Base-by-base conservation (phyloP, 2,113 vertebrate genomes). In the Patagioenas fasciata region DNA sequence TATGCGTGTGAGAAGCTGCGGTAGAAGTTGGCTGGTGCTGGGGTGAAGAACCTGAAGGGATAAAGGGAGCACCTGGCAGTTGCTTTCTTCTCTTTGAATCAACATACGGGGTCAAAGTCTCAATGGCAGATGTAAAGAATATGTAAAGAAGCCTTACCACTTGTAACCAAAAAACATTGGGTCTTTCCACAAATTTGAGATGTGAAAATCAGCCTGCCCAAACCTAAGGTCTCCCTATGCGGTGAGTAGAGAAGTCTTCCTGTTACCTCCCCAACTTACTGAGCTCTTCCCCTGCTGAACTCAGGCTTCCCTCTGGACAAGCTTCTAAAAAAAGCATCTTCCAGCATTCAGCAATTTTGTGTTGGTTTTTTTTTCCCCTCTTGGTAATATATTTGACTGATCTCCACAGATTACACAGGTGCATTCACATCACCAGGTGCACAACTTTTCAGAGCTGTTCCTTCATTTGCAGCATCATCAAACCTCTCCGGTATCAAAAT, bases 291-390 rank as follows among this genome's bases (percentile, higher is more conserved):
- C 24, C 87, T 24, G 23, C 61, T 17, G 9, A 23, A 1, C 53
- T 1, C 4, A 5, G 23, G 15, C 60, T 53, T 38, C 34, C 25
- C 34, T 5, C 5, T 0, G 2, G 25, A 26, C 62, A 34, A 19
- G 26, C n/a, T 5, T 21, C 36, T 23, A n/a, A 15, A 36, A 8
- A 8, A 3, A 24, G 12, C 12, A 2, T 29, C 44, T 51, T 42
- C 42, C 9, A 2, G 1, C 10, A 40, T 47, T 13, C 70, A 51
- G 14, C 7, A 24, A 29, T 18, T 34, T 26, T 32, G 4, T 2
- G 34, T 0, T 16, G 28, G 0, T 5, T n/a, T 4, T 25, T 17
- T 10, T 2, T 2, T 47, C 9, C 44, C 29, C 56, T 29, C 15
- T 5, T 1, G 14, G 56, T 3, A 25, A 42, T 25, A 19, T 2